Percentiles rank a stretch among this genome's conserved stretches.
These are phyloP conservation scores for Drosophila rubida DNA, from an alignment of 2,888 invertebrate genomes.

Conservation along the genomic window DNA sequence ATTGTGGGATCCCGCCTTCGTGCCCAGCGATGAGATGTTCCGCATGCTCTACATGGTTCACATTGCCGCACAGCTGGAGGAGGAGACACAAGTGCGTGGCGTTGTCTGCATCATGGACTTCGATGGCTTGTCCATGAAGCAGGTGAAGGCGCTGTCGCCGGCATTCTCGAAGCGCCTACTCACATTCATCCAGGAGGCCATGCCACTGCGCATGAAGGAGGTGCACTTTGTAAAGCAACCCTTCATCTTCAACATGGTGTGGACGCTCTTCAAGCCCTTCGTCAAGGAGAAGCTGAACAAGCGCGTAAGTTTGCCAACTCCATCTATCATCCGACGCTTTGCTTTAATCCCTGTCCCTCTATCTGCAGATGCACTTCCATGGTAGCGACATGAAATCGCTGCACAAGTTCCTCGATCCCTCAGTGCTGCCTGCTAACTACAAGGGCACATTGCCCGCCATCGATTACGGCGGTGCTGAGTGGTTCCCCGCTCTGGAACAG, in stretches of 20 bases:
- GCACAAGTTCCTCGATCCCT: constrained; percentile 89
- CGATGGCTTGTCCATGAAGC: constrained; percentile 90
- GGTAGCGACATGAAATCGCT: constrained; percentile 91
- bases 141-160: constrained; percentile 89
- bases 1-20: constrained; percentile 91
- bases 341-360: neutral
- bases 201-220: constrained; percentile 93
- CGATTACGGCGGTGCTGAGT: constrained; percentile 91
- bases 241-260: constrained; percentile 93
- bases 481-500: constrained; percentile 90
- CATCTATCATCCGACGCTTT: rapidly evolving
- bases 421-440: constrained; percentile 90
- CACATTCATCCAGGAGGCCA: constrained; percentile 94
- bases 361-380: constrained; percentile 91
- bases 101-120: constrained; percentile 94
- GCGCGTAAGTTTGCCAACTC: constrained; percentile 87
- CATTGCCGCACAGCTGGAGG: constrained; percentile 90
- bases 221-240: constrained; percentile 95
- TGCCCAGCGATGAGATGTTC: constrained; percentile 91
- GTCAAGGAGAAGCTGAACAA: constrained; percentile 91
- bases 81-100: constrained; percentile 92
- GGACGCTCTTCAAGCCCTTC: constrained; percentile 94
- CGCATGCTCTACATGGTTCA: constrained; percentile 92
- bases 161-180: constrained; percentile 91
- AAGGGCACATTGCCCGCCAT: constrained; percentile 90